Evolutionary conservation across 1,140 invertebrate genomes (phyloP).

Genomic region (Neoseiulus cucumeris): DNA sequence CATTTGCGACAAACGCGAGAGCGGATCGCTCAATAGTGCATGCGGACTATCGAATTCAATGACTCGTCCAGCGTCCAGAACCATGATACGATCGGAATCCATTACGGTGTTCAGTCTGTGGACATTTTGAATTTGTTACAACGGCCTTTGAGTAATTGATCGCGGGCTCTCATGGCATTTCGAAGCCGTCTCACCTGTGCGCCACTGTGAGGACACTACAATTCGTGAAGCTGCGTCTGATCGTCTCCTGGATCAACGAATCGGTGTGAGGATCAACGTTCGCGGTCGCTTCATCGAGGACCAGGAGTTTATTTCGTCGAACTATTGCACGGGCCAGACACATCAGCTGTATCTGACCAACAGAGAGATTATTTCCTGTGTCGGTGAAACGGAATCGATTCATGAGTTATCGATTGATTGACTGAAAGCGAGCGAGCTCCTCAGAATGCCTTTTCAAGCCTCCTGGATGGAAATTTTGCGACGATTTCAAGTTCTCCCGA

Average conservation of each 20-base stretch:
- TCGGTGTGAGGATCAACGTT: conserved; percentile 48
- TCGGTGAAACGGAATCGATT: no score
- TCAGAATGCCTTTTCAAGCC: no score
- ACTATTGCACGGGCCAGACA: conserved; percentile 28
- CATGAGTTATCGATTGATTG: no score
- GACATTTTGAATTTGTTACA: not conserved
- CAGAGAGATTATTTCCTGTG: conserved; percentile 17
- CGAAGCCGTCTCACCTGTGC: conserved; percentile 64
- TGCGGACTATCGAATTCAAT: conserved; percentile 47
- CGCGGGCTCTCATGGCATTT: conserved; percentile 33
- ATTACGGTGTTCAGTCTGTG: conserved; percentile 21
- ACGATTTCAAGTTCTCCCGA: no score
- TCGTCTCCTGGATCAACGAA: conserved; percentile 56
- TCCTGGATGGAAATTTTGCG: no score
- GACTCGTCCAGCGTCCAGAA: conserved; percentile 21
- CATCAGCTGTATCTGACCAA: conserved; percentile 29
- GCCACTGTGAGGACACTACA: conserved; percentile 80
- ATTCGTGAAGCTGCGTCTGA: conserved; percentile 55
- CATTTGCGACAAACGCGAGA: not conserved
- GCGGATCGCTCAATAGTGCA: conserved; percentile 34
- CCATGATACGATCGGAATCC: conserved; percentile 21
- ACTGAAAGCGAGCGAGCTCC: no score
- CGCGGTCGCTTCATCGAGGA: conserved; percentile 35
- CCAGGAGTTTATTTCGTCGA: conserved; percentile 29
- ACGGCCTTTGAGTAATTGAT: not conserved